Conservation (phyloP, 2,797 vertebrate species). For the Anguilla anguilla region DNA sequence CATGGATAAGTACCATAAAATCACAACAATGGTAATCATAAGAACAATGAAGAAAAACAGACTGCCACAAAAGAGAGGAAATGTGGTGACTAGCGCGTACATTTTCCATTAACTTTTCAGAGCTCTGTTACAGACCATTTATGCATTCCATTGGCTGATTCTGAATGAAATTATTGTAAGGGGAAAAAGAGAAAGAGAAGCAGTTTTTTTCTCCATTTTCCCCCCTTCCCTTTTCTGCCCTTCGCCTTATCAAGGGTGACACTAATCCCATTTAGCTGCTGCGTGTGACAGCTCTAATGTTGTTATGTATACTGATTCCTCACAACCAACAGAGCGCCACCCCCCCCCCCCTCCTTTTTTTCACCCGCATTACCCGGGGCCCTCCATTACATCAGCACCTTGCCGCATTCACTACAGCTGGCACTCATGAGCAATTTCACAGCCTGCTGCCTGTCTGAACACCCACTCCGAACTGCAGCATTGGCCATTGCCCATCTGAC, state of each 20-base stretch:
- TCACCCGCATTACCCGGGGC: conserved; percentile 12
- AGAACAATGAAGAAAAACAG: conserved; percentile 39
- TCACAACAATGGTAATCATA: conserved; percentile 64
- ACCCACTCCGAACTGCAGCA: conserved; percentile 38
- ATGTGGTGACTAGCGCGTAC: conserved; percentile 70
- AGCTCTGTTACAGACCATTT: conserved; percentile 65
- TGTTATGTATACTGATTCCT: conserved; percentile 67
- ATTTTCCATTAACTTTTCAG: conserved; percentile 78
- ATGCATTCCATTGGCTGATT: conserved; percentile 70
- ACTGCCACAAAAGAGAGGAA: conserved; percentile 57
- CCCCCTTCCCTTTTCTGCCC: conserved; percentile 69
- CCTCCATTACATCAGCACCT: conserved; percentile 34
- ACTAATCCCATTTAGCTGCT: conserved; percentile 76
- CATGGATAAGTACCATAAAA: conserved; percentile 60
- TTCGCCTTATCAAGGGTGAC: conserved; percentile 73
- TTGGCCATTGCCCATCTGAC: neutral
- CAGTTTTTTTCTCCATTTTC: conserved; percentile 75
- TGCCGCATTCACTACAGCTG: conserved; percentile 4
- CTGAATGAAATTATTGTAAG: conserved; percentile 74
- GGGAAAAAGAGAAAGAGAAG: conserved; percentile 55
- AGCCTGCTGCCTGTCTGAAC: conserved; percentile 43
- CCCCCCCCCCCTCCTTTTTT: neutral
- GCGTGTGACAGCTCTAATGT: conserved; percentile 70
- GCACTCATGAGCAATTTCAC: conserved; percentile 28
- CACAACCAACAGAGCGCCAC: neutral